phyloP scores from a whole-genome alignment of 2,113 vertebrate genomes.

The Etheostoma spectabile region DNA sequence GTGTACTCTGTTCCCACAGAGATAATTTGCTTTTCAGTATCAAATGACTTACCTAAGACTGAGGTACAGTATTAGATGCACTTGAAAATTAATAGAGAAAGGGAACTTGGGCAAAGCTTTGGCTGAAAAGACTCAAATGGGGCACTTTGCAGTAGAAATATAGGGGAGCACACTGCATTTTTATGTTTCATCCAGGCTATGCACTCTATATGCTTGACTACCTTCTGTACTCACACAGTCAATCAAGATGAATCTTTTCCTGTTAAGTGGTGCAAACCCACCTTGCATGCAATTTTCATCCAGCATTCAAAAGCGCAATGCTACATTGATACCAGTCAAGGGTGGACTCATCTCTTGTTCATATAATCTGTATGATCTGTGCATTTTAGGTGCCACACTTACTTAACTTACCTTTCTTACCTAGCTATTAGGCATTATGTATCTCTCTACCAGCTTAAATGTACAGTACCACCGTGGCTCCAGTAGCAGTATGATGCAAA shows the following conservation, averaged over 20 bases:
- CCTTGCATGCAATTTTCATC: constrained; percentile 27
- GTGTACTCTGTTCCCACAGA: constrained; percentile 33
- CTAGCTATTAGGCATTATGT: constrained; percentile 31
- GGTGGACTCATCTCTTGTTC: constrained; percentile 42
- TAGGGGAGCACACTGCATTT: background rate
- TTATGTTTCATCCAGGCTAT: background rate
- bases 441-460: constrained; percentile 35
- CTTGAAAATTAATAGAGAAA: constrained; percentile 13
- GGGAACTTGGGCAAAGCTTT: constrained; percentile 7
- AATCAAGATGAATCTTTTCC: background rate
- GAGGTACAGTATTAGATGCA: constrained; percentile 30
- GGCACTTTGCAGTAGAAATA: constrained; percentile 6
- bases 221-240: constrained; percentile 6
- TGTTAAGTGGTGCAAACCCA: constrained; percentile 1
- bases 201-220: background rate
- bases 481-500: constrained; percentile 47
- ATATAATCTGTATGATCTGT: constrained; percentile 48
- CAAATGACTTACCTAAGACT: constrained; percentile 33
- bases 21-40: constrained; percentile 52
- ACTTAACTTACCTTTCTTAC: constrained; percentile 30
- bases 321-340: constrained; percentile 27
- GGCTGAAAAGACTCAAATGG: background rate
- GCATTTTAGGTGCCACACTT: constrained; percentile 29
- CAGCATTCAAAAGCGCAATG: constrained; percentile 36
- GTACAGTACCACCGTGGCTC: constrained; percentile 25